Percentiles rank a stretch among this genome's conserved stretches.
phyloP scores from a whole-genome alignment of 2,113 vertebrate genomes.

The Brienomyrus longianalis region DNA sequence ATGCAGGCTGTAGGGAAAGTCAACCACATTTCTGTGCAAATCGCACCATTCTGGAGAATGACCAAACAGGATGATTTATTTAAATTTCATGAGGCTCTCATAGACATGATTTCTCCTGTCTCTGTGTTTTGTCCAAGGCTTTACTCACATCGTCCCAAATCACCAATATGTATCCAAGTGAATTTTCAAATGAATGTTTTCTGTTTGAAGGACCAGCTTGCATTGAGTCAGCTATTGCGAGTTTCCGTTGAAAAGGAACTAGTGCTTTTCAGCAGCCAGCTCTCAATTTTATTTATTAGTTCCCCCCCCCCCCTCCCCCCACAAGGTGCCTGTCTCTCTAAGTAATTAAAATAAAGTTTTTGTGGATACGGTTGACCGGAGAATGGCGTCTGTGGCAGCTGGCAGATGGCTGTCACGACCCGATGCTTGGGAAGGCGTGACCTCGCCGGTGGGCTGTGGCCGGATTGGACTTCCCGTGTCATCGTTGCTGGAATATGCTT shows the following conservation, averaged over 20 bases:
- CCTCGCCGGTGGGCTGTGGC: neutral
- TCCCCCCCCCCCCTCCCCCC: neutral
- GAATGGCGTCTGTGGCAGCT: neutral
- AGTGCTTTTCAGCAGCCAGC: neutral
- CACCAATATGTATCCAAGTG: neutral
- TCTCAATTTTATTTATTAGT: neutral
- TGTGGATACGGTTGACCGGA: neutral
- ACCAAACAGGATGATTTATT: neutral
- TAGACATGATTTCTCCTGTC: neutral
- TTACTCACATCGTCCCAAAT: neutral
- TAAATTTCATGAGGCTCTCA: neutral
- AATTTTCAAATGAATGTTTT: neutral
- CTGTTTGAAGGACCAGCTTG: neutral
- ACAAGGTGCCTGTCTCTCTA: neutral
- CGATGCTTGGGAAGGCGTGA: neutral
- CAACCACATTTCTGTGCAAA: neutral
- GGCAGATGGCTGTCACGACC: neutral
- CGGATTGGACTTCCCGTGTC: neutral
- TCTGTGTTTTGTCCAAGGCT: neutral
- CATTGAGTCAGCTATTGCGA: neutral
- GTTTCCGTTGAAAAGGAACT: neutral
- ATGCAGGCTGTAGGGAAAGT: neutral
- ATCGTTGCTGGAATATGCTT: neutral
- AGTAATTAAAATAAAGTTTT: slow-evolving; percentile 3
- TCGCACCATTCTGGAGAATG: neutral